Conservation (phyloP, 2,888 invertebrate genomes). For the Masnerella sp. region DNA sequence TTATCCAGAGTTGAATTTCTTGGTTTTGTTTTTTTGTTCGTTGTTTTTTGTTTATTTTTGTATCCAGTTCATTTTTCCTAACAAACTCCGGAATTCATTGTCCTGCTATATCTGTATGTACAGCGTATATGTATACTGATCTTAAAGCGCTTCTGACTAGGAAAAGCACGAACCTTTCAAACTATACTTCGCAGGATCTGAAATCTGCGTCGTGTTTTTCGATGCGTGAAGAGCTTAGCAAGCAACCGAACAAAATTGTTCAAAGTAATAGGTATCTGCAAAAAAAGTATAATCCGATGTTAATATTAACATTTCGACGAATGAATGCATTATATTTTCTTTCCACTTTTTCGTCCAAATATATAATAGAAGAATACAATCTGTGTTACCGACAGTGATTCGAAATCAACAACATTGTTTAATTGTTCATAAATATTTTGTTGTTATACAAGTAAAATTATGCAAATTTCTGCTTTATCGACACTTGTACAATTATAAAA, state of each 20-base stretch:
- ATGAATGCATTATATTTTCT: no score
- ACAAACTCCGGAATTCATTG: constrained; percentile 51
- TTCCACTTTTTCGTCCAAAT: no score
- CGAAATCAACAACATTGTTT: no score
- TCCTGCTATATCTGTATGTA: constrained; percentile 39
- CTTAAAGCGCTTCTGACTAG: constrained; percentile 52
- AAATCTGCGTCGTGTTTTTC: constrained; percentile 50
- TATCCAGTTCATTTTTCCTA: constrained; percentile 68
- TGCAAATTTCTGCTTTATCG: no score
- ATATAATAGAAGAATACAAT: no score
- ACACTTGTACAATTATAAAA: no score
- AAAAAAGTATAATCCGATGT: constrained; percentile 34
- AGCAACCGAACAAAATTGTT: constrained; percentile 50
- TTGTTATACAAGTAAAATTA: no score
- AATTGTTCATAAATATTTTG: no score
- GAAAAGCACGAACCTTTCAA: constrained; percentile 53
- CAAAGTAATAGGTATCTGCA: constrained; percentile 40
- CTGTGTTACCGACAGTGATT: no score
- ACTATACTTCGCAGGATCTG: constrained; percentile 39
- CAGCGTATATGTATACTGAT: constrained; percentile 41
- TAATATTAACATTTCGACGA: constrained; percentile 26
- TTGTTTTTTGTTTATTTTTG: no score
- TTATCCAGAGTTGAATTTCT: no score
- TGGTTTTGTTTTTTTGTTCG: no score
- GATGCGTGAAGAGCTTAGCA: constrained; percentile 53